Evolutionary conservation across 2,113 vertebrate species (phyloP).

Genomic region (Excalfactoria chinensis): DNA sequence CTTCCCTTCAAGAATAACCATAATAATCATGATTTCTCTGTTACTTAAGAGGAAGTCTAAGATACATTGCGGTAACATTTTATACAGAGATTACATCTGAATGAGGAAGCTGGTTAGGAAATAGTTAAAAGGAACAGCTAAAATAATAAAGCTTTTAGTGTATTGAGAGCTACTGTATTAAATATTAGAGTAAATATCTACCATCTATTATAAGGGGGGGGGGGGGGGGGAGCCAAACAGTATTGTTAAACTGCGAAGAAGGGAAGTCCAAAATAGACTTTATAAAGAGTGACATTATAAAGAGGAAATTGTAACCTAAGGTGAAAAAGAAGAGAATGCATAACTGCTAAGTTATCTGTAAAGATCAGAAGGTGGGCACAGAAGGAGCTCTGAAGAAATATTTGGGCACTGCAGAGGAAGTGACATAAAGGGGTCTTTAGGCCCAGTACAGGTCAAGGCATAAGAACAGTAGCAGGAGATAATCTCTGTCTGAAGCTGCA

Average conservation of each 20-base stretch:
- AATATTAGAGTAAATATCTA: background rate
- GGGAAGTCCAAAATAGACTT: background rate
- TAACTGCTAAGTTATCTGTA: background rate
- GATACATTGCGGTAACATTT: background rate
- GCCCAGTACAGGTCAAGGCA: background rate
- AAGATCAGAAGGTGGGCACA: background rate
- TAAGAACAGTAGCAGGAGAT: background rate
- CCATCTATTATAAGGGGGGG: background rate
- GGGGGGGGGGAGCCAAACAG: background rate
- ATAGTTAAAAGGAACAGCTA: background rate
- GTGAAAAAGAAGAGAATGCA: background rate
- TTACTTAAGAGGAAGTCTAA: constrained; percentile 1
- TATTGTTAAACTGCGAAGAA: background rate
- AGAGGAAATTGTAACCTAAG: background rate
- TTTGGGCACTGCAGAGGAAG: background rate
- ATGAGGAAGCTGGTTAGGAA: background rate
- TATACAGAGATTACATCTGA: background rate
- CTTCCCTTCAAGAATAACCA: background rate
- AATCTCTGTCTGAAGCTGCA: background rate
- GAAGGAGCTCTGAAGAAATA: background rate
- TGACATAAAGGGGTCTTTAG: background rate
- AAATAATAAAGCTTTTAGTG: background rate
- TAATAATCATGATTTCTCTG: background rate
- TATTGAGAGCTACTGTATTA: background rate
- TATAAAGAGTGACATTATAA: background rate